phyloP scores from a whole-genome alignment of 2,113 vertebrate genomes.

The Eublepharis macularius region DNA sequence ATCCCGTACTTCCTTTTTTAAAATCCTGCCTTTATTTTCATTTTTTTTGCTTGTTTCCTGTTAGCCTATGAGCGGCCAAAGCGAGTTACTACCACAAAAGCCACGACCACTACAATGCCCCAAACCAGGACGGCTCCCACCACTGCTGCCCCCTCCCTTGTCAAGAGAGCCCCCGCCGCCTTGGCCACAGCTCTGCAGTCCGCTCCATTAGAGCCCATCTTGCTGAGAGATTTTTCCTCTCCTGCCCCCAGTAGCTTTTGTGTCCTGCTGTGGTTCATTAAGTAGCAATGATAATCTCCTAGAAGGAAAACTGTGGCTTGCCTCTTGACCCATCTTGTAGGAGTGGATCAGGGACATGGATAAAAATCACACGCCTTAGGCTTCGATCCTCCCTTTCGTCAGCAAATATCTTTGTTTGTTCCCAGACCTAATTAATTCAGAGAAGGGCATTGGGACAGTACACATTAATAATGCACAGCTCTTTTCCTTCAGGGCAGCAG shows the following conservation, averaged over 20 bases:
- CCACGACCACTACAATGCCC: not conserved
- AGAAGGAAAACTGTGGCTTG: fast-evolving
- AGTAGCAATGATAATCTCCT: fast-evolving
- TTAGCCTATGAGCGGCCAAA: slow-evolving; percentile 41
- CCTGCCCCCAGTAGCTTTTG: not conserved
- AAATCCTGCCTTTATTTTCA: slow-evolving; percentile 20
- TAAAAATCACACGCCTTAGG: slow-evolving; percentile 41
- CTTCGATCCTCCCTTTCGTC: not conserved
- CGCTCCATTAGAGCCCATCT: not conserved
- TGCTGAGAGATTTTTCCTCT: fast-evolving
- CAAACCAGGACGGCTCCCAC: fast-evolving
- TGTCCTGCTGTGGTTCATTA: not conserved
- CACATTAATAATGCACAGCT: not conserved
- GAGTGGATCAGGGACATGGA: slow-evolving; percentile 41
- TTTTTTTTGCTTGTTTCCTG: slow-evolving; percentile 55
- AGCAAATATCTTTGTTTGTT: not conserved
- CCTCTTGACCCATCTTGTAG: slow-evolving; percentile 21
- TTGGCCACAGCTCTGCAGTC: slow-evolving; percentile 32
- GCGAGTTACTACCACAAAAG: slow-evolving; percentile 25
- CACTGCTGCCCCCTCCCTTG: not conserved
- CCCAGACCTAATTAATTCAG: slow-evolving; percentile 1
- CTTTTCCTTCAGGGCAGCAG: not conserved
- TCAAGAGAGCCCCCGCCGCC: not conserved
- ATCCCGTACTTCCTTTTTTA: not conserved
- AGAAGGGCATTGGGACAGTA: not conserved